Conservation (phyloP, 2,888 invertebrate genomes). For the Lycophotia porphyrea region DNA sequence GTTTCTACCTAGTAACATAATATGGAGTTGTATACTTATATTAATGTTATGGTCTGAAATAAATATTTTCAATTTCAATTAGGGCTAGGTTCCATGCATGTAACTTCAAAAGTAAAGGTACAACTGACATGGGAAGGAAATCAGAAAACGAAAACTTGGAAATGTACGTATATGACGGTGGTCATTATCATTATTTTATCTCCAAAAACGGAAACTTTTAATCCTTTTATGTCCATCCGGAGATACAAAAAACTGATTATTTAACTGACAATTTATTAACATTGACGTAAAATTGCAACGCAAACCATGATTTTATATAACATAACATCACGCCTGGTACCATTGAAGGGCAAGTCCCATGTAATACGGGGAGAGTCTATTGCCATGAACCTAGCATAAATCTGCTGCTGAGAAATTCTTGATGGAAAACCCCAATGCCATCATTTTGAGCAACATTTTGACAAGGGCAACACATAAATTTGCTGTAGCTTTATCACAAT, state of each 20-base stretch:
- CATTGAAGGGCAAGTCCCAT: neutral
- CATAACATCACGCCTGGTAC: neutral
- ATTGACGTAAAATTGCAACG: neutral
- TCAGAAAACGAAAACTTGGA: neutral
- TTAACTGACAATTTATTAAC: neutral
- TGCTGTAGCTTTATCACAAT: conserved; percentile 17
- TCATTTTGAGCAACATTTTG: conserved; percentile 12
- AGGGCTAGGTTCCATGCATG: neutral
- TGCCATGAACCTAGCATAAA: neutral
- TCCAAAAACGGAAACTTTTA: neutral
- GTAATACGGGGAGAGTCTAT: neutral
- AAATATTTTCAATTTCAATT: too few relatives aligned
- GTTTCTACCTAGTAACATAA: too few relatives aligned
- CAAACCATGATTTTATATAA: neutral
- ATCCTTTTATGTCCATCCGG: neutral
- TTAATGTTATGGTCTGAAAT: too few relatives aligned
- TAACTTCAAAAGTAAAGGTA: neutral
- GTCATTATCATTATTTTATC: neutral
- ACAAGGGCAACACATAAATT: conserved; percentile 27
- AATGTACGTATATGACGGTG: neutral
- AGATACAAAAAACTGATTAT: neutral
- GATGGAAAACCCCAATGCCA: neutral
- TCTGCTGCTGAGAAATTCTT: neutral
- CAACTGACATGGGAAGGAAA: neutral
- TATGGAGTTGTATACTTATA: too few relatives aligned